A percentile compares a stretch with the other conserved stretches of the same genome.
These are phyloP conservation scores for Palythoa caribaeorum DNA, from an alignment of 92 coral and sea anemone genomes.

Conservation along the genomic window DNA sequence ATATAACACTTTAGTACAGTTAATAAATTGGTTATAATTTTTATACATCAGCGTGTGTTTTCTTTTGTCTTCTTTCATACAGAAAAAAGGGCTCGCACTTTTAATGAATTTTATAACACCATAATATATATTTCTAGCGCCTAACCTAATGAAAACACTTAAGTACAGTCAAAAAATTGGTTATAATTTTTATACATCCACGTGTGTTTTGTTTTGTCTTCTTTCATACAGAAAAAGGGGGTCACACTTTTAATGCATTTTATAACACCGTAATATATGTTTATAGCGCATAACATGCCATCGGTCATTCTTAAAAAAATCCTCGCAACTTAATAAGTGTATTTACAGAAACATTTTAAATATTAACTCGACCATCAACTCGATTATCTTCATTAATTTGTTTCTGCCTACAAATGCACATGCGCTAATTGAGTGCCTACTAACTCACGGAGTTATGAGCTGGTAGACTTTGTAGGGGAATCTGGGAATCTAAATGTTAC, in stretches of 20 bases:
- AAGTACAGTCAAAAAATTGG: too few species aligned
- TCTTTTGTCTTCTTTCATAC: conserved; percentile 7
- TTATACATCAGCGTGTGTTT: neutral
- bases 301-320: neutral
- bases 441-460: neutral
- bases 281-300: neutral
- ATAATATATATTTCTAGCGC: neutral
- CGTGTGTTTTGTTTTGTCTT: neutral
- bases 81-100: neutral
- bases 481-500: too few species aligned
- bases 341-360: neutral
- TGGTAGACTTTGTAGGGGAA: too few species aligned
- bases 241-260: neutral
- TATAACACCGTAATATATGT: neutral
- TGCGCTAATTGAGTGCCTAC: neutral
- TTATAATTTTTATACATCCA: neutral
- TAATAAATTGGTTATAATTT: too few species aligned
- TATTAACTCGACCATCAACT: neutral
- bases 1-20: too few species aligned
- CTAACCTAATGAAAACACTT: neutral
- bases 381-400: neutral
- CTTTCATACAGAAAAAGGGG: neutral
- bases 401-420: neutral
- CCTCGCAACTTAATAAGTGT: neutral
- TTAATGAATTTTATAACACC: neutral